phyloP scores from a whole-genome alignment of 2,797 vertebrate genomes.

The Gambusia yucatana region DNA sequence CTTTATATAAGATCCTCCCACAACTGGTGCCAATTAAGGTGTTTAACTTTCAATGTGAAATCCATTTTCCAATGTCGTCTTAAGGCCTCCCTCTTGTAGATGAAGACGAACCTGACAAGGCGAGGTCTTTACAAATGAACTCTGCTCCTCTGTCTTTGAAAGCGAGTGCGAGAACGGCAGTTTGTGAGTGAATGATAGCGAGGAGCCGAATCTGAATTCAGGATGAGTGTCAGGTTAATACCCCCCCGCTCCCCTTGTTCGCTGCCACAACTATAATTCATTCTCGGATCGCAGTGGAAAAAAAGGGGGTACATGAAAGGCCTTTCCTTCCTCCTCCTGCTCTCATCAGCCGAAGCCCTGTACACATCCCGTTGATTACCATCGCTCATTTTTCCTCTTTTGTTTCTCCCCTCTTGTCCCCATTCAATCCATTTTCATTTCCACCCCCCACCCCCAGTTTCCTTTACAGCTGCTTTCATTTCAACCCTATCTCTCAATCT shows the following conservation, averaged over 20 bases:
- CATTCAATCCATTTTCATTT: conserved; percentile 76
- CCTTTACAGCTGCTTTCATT: conserved; percentile 73
- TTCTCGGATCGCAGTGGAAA: conserved; percentile 41
- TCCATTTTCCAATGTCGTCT: conserved; percentile 4
- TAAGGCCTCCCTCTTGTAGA: conserved; percentile 30
- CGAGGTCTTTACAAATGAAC: conserved; percentile 36
- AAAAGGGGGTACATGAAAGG: conserved; percentile 66
- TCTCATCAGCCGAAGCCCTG: conserved; percentile 56
- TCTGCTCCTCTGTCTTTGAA: conserved; percentile 44
- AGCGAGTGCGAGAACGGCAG: conserved; percentile 17
- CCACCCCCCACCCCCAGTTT: conserved; percentile 51
- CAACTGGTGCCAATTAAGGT: not conserved
- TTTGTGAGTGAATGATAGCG: conserved; percentile 37
- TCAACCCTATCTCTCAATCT: conserved; percentile 71
- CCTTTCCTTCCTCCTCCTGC: conserved; percentile 54
- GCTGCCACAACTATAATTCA: conserved; percentile 61
- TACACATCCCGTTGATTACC: conserved; percentile 72
- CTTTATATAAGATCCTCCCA: not conserved
- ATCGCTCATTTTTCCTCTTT: conserved; percentile 72
- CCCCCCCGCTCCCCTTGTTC: conserved; percentile 38
- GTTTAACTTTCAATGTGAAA: conserved; percentile 3
- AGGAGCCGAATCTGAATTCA: conserved; percentile 56
- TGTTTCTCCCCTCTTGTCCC: conserved; percentile 67
- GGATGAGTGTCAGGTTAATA: conserved; percentile 66
- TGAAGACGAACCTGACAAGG: conserved; percentile 44